These are phyloP conservation scores for Tachypleus tridentatus DNA, from an alignment of 1,140 invertebrate genomes.

Conservation along the genomic window DNA sequence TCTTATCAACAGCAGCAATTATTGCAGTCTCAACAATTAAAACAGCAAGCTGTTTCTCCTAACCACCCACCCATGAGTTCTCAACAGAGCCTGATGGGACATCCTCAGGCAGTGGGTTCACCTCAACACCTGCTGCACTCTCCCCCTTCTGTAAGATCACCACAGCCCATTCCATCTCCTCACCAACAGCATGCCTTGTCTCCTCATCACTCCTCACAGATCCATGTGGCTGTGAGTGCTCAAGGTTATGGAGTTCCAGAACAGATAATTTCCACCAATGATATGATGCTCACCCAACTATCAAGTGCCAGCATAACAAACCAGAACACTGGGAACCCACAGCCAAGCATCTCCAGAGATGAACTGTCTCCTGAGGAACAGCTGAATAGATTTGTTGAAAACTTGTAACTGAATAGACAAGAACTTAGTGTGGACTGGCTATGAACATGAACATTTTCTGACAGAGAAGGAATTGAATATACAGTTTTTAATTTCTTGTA, in stretches of 20 bases:
- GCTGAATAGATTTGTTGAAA: slow-evolving; percentile 82
- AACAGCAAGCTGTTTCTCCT: slow-evolving; percentile 18
- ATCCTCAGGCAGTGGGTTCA: slow-evolving; percentile 37
- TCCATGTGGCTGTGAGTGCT: slow-evolving; percentile 15
- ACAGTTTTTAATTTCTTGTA: too few relatives aligned
- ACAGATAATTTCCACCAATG: slow-evolving; percentile 20
- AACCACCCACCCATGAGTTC: slow-evolving; percentile 18
- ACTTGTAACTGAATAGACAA: slow-evolving; percentile 40
- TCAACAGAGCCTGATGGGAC: slow-evolving; percentile 22
- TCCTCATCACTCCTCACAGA: slow-evolving; percentile 36
- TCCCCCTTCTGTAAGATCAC: slow-evolving; percentile 38
- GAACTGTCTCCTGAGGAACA: slow-evolving; percentile 74
- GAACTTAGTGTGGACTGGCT: too few relatives aligned
- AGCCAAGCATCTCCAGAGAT: slow-evolving; percentile 18
- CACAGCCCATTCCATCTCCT: slow-evolving; percentile 47
- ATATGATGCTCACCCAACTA: slow-evolving; percentile 22
- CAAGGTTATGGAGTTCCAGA: slow-evolving; percentile 11
- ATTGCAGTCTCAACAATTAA: slow-evolving; percentile 16
- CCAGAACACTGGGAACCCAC: slow-evolving; percentile 20
- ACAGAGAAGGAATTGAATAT: too few relatives aligned
- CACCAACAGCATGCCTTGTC: slow-evolving; percentile 53
- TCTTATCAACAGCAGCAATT: slow-evolving; percentile 19
- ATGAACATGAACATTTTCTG: too few relatives aligned
- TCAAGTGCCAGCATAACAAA: slow-evolving; percentile 16
- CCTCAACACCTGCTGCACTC: slow-evolving; percentile 53